Conservation (phyloP, 2,797 vertebrate genomes). For the Oryzias sinensis region DNA sequence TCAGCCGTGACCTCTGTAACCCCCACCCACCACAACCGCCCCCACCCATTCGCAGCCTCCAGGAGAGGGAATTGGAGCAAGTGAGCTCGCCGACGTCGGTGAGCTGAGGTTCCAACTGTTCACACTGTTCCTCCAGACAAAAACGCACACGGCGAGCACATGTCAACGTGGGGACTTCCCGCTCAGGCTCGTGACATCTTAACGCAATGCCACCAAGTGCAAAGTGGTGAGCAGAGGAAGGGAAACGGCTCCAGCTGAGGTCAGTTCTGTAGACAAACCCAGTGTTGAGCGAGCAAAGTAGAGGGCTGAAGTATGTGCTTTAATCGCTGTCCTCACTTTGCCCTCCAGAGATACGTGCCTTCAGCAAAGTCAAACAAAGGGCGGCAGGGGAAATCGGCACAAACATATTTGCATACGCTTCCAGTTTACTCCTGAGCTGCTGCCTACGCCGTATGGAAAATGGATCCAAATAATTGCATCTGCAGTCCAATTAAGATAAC, state of each 20-base stretch:
- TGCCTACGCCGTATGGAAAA: constrained; percentile 45
- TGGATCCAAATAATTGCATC: constrained; percentile 49
- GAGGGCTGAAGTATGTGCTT: constrained; percentile 64
- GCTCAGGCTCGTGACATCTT: constrained; percentile 54
- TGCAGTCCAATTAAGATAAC: constrained; percentile 58
- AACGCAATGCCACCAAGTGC: constrained; percentile 46
- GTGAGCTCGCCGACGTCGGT: constrained; percentile 50
- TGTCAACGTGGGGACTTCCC: constrained; percentile 65
- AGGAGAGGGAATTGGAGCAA: constrained; percentile 57
- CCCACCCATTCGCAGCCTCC: constrained; percentile 46
- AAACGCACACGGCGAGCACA: constrained; percentile 37
- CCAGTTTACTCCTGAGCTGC: constrained; percentile 44
- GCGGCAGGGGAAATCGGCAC: constrained; percentile 45
- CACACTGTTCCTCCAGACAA: constrained; percentile 34
- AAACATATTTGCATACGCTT: constrained; percentile 65
- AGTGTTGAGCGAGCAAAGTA: constrained; percentile 42
- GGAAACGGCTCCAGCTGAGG: constrained; percentile 65
- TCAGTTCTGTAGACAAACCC: constrained; percentile 55
- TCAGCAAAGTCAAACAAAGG: constrained; percentile 60
- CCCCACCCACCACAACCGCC: constrained; percentile 53
- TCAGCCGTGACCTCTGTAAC: constrained; percentile 56
- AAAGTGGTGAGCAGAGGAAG: constrained; percentile 23
- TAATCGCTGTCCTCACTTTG: constrained; percentile 66
- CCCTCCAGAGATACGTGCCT: constrained; percentile 62
- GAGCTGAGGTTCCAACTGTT: constrained; percentile 39